Evolutionary conservation across 2,113 vertebrate species (phyloP), one percentile per base, ranked within the genome.

Genomic region (Hassar affinis): DNA sequence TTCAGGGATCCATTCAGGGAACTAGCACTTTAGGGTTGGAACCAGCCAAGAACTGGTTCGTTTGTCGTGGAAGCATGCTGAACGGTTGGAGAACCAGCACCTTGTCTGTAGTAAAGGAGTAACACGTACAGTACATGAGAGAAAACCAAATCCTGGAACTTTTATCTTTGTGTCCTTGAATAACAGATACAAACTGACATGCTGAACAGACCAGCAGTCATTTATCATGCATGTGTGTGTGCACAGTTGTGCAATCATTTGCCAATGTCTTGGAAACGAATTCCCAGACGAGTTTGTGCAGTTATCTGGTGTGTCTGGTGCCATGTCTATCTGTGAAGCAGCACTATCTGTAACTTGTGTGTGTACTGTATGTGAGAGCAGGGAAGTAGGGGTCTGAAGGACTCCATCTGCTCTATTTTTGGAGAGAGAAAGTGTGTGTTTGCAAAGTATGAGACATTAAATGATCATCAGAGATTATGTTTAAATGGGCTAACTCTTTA

Each of bases 191-290:
- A 25, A 54, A 64, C 35, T 64, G 49, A 56, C 42, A 82, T 74
- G 42, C 69, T 79, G 18, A 33, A 17, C 64, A 86, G 80, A 77
- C 61, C 33, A 62, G 18, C 18, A 51, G 81, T 42, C 57, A 47
- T 86, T 83, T 83, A 82, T 86, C 64, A 45, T 83, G 45, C 47
- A 45, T 18, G 12, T 78, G 61, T 79, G 76, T 80, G 71, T 77
- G 57, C 51, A 54, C 35, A 52, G 9, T 33, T 35, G 33, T n/a
- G 20, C 25, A 80, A 80, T 66, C 84, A 52, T 86, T 88, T 77
- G 57, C 42, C 61, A 68, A 86, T 86, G 68, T 85, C 85, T 89
- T 87, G 77, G 80, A 84, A 87, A 82, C 87, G 76, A 49, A 87
- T 78, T 64, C 51, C 71, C 77, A 89, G 85, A 90, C 79, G 71